These are phyloP conservation scores for Philereme vetulata DNA, from an alignment of 2,888 invertebrate genomes.

Conservation along the genomic window DNA sequence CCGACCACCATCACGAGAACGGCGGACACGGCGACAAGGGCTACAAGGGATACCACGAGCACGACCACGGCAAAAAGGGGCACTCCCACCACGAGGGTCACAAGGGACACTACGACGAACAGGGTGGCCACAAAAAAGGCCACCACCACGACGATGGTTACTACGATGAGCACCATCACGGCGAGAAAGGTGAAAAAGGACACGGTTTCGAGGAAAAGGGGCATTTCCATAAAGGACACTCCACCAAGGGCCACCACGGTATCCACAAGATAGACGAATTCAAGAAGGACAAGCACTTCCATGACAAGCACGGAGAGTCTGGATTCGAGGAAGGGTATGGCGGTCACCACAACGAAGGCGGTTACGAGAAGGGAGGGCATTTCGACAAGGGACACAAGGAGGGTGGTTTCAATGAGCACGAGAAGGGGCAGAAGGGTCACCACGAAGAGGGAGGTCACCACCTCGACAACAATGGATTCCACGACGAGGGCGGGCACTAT, in stretches of 20 bases:
- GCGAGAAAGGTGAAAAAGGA: slow-evolving; percentile 86
- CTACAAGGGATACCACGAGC: slow-evolving; percentile 86
- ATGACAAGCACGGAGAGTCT: slow-evolving; percentile 92
- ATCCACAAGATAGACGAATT: slow-evolving; percentile 93
- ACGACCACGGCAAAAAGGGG: slow-evolving; percentile 87
- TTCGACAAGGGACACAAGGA: slow-evolving; percentile 91
- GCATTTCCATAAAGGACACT: slow-evolving; percentile 91
- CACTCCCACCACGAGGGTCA: slow-evolving; percentile 87
- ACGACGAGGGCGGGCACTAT: slow-evolving; percentile 89
- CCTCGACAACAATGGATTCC: slow-evolving; percentile 90
- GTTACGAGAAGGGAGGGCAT: slow-evolving; percentile 90
- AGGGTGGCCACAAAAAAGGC: slow-evolving; percentile 85
- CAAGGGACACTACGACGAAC: slow-evolving; percentile 83
- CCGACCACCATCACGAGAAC: slow-evolving; percentile 84
- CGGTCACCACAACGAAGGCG: slow-evolving; percentile 89
- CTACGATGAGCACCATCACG: slow-evolving; percentile 85
- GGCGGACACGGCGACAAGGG: slow-evolving; percentile 88
- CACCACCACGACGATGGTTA: slow-evolving; percentile 87
- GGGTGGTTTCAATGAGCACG: slow-evolving; percentile 89
- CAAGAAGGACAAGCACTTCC: slow-evolving; percentile 94
- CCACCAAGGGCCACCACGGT: slow-evolving; percentile 93
- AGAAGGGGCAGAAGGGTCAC: slow-evolving; percentile 90
- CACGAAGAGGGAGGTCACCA: slow-evolving; percentile 91
- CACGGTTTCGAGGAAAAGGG: slow-evolving; percentile 83
- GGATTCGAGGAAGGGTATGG: slow-evolving; percentile 92